Percentiles rank a stretch among this genome's conserved stretches.
Conservation (phyloP, 2,888 invertebrate species). For the Pseudococcus viburni region DNA sequence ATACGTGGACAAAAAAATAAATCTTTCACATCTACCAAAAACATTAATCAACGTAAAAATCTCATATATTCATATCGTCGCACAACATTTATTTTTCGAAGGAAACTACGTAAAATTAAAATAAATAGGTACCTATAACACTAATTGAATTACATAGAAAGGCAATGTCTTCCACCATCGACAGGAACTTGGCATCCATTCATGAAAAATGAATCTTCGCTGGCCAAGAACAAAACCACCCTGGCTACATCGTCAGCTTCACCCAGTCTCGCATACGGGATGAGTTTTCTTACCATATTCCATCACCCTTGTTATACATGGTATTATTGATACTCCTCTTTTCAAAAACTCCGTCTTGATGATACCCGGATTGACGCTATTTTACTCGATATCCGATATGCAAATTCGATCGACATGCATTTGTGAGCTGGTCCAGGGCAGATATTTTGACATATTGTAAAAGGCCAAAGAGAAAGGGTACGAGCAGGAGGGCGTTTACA, state of each 20-base stretch:
- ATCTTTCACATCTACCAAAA: no score
- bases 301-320: conserved; percentile 86
- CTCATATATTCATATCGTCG: no score
- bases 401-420: conserved; percentile 90
- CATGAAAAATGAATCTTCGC: conserved; percentile 88
- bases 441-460: conserved; percentile 94
- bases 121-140: no score
- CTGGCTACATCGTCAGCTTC: conserved; percentile 88
- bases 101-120: no score
- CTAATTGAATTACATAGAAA: conserved; percentile 86
- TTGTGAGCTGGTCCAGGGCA: conserved; percentile 94
- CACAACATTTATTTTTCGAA: no score
- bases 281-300: conserved; percentile 90
- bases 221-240: conserved; percentile 92
- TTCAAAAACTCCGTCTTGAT: conserved; percentile 90
- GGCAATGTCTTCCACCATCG: conserved; percentile 94
- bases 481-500: conserved; percentile 89
- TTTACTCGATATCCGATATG: conserved; percentile 90
- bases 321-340: conserved; percentile 85
- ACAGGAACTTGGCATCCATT: conserved; percentile 92
- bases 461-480: conserved; percentile 92
- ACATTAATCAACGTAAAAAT: no score
- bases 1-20: no score
- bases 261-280: conserved; percentile 90
- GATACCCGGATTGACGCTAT: conserved; percentile 94